Evolutionary conservation across 2,113 vertebrate genomes (phyloP), one percentile per base, ranked within the genome.

Genomic region (Pimephales promelas): DNA sequence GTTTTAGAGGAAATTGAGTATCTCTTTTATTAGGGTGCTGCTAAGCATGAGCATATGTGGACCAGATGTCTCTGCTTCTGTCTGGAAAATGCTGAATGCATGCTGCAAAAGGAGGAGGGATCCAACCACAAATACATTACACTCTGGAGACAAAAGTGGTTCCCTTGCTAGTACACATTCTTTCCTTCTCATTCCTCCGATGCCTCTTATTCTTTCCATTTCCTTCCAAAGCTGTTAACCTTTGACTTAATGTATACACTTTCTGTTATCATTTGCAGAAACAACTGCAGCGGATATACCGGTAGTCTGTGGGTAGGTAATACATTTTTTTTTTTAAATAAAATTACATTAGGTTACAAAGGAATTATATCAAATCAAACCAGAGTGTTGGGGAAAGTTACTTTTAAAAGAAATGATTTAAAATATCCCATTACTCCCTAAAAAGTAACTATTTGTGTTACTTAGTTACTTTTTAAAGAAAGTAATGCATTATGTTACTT

Each of bases 21-120:
- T 82, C 81, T 83, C 26, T 16, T 70, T 76, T 49, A 86, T 83
- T 31, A 22, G 28, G 45, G 66, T 85, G 52, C n/a, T 85, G 52
- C n/a, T 40, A 52, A 59, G 16, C 57, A 22, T 62, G 75, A 79
- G 61, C 91, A 93, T 90, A 86, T 90, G 88, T 86, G 89, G 80
- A 90, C 90, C 92, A 94, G 90, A 93, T 93, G 92, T 92, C 79
- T 77, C 34, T 84, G 68, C 76, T 88, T 87, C 59, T 72, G 79
- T 88, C 85, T 88, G 84, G 61, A 86, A 89, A 86, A 71, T 18
- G 34, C 84, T 83, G 77, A 56, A 81, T 74, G 79, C 31, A 83
- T 79, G 13, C 45, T 59, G 52, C 83, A 79, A 59, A 73, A 24
- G 40, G 56, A 70, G 49, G 14, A 20, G 77, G 72, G 80, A 18